Conservation (phyloP, 2,888 invertebrate species). For the Hylaea fasciaria region DNA sequence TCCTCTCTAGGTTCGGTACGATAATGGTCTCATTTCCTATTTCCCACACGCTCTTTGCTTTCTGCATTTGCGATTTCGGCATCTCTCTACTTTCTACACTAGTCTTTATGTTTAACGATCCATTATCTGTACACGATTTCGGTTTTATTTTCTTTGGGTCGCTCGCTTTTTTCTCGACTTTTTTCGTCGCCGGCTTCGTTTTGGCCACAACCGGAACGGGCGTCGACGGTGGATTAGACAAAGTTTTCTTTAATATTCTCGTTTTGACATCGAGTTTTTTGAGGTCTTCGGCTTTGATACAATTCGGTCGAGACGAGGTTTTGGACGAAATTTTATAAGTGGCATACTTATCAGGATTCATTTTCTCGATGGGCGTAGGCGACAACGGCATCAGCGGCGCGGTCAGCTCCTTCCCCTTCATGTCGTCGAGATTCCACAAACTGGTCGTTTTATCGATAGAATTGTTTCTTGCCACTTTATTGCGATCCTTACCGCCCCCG, state of each 20-base stretch:
- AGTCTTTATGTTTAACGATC: constrained; percentile 72
- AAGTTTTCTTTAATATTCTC: constrained; percentile 82
- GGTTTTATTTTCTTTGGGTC: constrained; percentile 77
- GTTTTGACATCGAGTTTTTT: constrained; percentile 83
- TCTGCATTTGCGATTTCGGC: constrained; percentile 77
- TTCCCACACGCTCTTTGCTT: constrained; percentile 84
- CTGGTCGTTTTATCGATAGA: constrained; percentile 84
- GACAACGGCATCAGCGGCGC: constrained; percentile 73
- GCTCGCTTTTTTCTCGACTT: constrained; percentile 71
- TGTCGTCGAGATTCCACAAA: constrained; percentile 85
- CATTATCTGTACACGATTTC: constrained; percentile 69
- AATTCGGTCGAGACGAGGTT: constrained; percentile 67
- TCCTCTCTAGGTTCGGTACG: constrained; percentile 75
- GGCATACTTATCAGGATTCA: constrained; percentile 79
- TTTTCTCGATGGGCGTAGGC: constrained; percentile 68
- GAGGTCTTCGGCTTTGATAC: constrained; percentile 76
- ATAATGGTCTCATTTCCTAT: constrained; percentile 73
- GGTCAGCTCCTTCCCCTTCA: constrained; percentile 80
- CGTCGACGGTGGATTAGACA: constrained; percentile 81
- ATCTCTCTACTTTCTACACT: constrained; percentile 66
- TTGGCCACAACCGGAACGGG: constrained; percentile 80
- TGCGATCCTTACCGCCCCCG: constrained; percentile 62
- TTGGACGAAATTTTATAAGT: constrained; percentile 81
- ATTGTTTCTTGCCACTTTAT: constrained; percentile 75
- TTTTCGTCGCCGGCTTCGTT: constrained; percentile 74